Evolutionary conservation across 1,140 invertebrate species (phyloP), one percentile per base, ranked within the genome.

Genomic region (Argopecten irradians): DNA sequence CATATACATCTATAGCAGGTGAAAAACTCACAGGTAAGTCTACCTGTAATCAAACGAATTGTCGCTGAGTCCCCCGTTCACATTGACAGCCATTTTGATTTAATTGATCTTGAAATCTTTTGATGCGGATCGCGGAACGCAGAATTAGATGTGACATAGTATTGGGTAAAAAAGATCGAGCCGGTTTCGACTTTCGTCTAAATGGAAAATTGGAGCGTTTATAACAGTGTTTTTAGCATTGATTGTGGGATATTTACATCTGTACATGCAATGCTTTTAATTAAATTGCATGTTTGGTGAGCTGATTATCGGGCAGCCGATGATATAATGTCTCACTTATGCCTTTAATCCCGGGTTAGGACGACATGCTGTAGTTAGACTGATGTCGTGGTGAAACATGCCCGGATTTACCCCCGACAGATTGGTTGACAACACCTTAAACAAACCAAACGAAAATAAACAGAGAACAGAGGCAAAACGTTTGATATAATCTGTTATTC

Each of bases 91-190:
- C n/a, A 71, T 28, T 71, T 28, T 71, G 55, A 71, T 71, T 71
- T 71, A 71, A 71, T 71, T 71, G 55, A 71, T 71, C 55, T 71
- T 71, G 55, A 71, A 71, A 71, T 28, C 55, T 71, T 71, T 71
- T 71, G 55, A 71, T 71, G 55, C 55, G 55, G 55, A 71, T 71
- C 55, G n/a, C n/a, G n/a, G 55, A 71, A 71, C 55, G 55, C 22
- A 71, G 55, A 71, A 71, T 71, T 71, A 71, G 55, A 28, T 71
- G 22, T 28, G 55, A 71, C 14, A 71, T n/a, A 71, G 19, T 71
- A 71, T 28, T 71, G 28, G 55, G 8, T 71, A 28, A 71, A 71
- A 71, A 22, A n/a, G 55, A 71, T 71, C 22, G 55, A n/a, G 55
- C 5, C 8, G 55, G 55, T 71, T 71, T 71, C 55, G 55, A 71